Evolutionary conservation across 35 echinoderm and acorn worm genomes (phyloP), one percentile per base, ranked within the genome.

Genomic region (Chiridota heheva): DNA sequence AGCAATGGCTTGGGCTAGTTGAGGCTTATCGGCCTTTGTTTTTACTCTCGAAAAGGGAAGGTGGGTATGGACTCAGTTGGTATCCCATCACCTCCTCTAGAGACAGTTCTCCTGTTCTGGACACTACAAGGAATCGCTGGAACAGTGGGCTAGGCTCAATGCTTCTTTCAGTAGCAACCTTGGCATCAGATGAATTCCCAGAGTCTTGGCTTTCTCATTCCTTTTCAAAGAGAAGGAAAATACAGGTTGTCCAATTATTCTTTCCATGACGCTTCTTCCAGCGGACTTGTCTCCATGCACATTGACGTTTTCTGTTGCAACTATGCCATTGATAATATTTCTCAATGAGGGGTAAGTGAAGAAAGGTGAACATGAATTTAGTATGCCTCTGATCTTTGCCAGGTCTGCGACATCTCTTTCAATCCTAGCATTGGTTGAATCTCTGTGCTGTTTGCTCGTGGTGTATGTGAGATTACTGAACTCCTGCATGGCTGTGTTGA

Each of bases 241-340:
- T 3, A 30, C 35, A 31, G 84, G 61, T 42, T 83, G 46, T 53
- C 60, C 79, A 82, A 45, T 43, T 79, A 90, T 90, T 38, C 60
- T 64, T 31, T 49, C 40, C 36, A 76, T 76, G 67, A 90, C 64
- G 16, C n/a, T 53, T 39, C 13, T 75, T n/a, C 87, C 80, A 65
- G 79, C 80, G 7, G 29, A 26, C 35, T 90, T 38, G 58, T 10
- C 32, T 31, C 76, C 38, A 76, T 90, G 67, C 3, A 76, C 87
- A 77, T 90, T 83, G 4, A 90, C 77, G 48, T 82, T 22, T 37
- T 90, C 69, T 77, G 69, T n/a, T n/a, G n/a, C n/a, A n/a, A n/a
- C n/a, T 13, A 53, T 22, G 22, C 10, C 48, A 53, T 53, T 53
- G 48, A 53, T 22, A 53, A 53, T 53, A 22, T 53, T 53, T 53